Evolutionary conservation across 2,113 vertebrate species (phyloP), one percentile per base, ranked within the genome.

Genomic region (Equus quagga): DNA sequence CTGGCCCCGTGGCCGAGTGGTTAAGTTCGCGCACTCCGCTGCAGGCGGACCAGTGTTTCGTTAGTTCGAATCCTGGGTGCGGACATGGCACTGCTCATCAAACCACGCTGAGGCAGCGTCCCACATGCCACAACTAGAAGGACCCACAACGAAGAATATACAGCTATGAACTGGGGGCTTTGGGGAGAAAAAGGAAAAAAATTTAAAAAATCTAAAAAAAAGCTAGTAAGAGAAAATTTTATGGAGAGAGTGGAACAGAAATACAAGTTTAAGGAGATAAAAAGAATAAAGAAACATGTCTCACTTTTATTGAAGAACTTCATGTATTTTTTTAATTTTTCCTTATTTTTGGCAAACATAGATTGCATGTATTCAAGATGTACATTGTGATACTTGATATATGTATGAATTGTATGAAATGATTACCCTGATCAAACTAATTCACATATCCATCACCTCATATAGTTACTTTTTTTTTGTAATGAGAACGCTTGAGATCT

Each of bases 221-320:
- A 69, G 31, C 8, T 17, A 81, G 62, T 36, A 81, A 33, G 51
- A 26, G 41, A 49, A 86, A 67, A 78, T 46, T 62, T 83, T 84
- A 80, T 90, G 62, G 36, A 44, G 49, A 96, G 86, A 82, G 19
- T 76, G 26, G 36, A 92, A 92, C 21, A 94, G 46, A 76, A 84
- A 86, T 84, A 80, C 13, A 89, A 94, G 12, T 92, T 75, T 82
- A 67, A 67, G 64, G 19, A 56, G 19, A 94, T 72, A 79, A 64
- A 93, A 92, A 26, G 62, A 76, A 92, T 65, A 54, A 70, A 90
- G 31, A 19, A 85, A 78, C 72, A 36, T 33, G 41, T 64, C 62
- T 46, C 4, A 19, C 14, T 89, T 92, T 83, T 67, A 72, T 28
- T 49, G 31, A 96, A 72, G 31, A 78, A 1, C 15, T 60, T 62